A percentile compares a stretch with the other conserved stretches of the same genome.
Conservation (phyloP, 2,888 invertebrate genomes). For the Diogma glabrata region DNA sequence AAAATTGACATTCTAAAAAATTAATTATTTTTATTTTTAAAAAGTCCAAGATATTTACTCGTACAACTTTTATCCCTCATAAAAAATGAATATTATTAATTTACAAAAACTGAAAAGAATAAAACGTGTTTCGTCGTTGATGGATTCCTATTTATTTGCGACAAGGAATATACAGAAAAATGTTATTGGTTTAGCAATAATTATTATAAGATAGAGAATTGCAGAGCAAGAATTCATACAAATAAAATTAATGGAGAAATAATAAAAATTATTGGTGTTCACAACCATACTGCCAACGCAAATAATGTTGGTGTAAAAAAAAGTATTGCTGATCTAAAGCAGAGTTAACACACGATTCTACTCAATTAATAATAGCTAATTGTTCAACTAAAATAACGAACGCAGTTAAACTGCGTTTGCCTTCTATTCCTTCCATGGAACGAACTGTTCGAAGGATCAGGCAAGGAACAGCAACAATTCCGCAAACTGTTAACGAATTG, state of each 20-base stretch:
- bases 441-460: neutral
- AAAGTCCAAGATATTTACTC: no score
- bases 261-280: neutral
- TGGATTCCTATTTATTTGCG: neutral
- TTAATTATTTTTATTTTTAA: no score
- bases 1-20: no score
- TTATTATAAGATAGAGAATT: neutral
- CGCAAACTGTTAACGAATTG: neutral
- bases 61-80: no score
- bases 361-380: neutral
- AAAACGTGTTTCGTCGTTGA: no score
- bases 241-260: neutral
- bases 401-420: neutral
- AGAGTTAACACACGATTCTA: neutral
- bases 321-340: neutral
- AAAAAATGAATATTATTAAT: no score
- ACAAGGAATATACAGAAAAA: neutral
- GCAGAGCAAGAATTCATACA: neutral
- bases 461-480: neutral
- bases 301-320: neutral
- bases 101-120: no score
- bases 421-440: neutral
- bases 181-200: neutral
- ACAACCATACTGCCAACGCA: neutral
- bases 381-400: neutral